Conservation (phyloP, 2,888 invertebrate genomes). For the Germaria angustata region DNA sequence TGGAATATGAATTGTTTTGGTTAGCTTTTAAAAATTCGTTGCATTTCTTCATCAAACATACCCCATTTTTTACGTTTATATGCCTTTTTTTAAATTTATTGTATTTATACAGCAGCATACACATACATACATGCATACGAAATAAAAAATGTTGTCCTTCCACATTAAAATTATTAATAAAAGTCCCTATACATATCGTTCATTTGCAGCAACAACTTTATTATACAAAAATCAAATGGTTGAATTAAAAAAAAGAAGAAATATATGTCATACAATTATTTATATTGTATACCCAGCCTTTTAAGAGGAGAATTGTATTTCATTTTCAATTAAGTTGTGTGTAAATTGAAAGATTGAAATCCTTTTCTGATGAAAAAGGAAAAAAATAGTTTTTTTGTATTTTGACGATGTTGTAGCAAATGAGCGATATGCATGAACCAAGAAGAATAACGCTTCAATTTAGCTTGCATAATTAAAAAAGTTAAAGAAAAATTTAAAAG, state of each 20-base stretch:
- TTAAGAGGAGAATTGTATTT: no score
- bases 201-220: no score
- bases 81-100: slow-evolving; percentile 20
- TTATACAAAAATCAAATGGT: no score
- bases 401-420: no score
- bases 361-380: no score
- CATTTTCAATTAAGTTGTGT: no score
- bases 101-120: background rate
- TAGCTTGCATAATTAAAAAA: background rate
- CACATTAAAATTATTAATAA: slow-evolving; percentile 15
- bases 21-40: slow-evolving; percentile 18
- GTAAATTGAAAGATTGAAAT: no score
- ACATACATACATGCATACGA: slow-evolving; percentile 3
- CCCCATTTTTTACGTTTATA: slow-evolving; percentile 19
- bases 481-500: background rate
- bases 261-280: no score
- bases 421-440: no score
- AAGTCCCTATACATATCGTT: background rate
- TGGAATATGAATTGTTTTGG: background rate
- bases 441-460: background rate
- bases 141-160: background rate
- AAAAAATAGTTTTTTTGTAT: no score
- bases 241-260: no score
- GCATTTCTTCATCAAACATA: slow-evolving; percentile 47
- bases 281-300: no score